phyloP scores from a whole-genome alignment of 2,888 invertebrate species.

The Agonum fuliginosum region DNA sequence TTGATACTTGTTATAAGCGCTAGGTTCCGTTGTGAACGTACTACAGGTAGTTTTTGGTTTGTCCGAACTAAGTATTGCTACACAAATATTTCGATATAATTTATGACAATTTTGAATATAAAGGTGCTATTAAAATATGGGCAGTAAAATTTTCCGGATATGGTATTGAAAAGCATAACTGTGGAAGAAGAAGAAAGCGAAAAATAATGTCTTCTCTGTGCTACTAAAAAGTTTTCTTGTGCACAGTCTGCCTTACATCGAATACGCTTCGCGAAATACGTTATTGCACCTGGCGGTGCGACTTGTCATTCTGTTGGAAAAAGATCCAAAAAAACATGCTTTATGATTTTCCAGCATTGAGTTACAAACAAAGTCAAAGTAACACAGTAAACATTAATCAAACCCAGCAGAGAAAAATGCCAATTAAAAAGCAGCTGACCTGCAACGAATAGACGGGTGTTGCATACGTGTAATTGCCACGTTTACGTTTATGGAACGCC shows the following conservation, averaged over 20 bases:
- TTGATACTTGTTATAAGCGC: too few species aligned
- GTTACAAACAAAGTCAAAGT: slow-evolving; percentile 39
- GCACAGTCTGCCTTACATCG: slow-evolving; percentile 40
- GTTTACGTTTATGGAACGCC: slow-evolving; percentile 1
- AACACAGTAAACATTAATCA: slow-evolving; percentile 38
- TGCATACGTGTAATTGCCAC: slow-evolving; percentile 23
- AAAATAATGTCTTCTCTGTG: slow-evolving; percentile 44
- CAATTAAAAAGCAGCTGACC: slow-evolving; percentile 19
- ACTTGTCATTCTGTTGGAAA: slow-evolving; percentile 30
- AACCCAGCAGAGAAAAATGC: slow-evolving; percentile 38
- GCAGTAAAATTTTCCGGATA: not conserved
- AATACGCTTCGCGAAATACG: slow-evolving; percentile 41
- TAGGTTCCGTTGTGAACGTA: too few species aligned
- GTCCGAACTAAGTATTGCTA: too few species aligned
- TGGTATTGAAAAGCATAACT: slow-evolving; percentile 17
- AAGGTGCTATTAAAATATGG: not conserved
- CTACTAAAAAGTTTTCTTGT: slow-evolving; percentile 50
- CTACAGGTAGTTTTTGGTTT: too few species aligned
- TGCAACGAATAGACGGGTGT: not conserved
- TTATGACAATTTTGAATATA: too few species aligned
- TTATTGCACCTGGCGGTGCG: slow-evolving; percentile 50
- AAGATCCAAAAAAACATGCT: slow-evolving; percentile 30
- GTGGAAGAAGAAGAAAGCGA: slow-evolving; percentile 33
- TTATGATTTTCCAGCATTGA: slow-evolving; percentile 44
- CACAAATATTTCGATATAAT: too few species aligned